Conservation (phyloP, 2,113 vertebrate species). For the Canis aureus region DNA sequence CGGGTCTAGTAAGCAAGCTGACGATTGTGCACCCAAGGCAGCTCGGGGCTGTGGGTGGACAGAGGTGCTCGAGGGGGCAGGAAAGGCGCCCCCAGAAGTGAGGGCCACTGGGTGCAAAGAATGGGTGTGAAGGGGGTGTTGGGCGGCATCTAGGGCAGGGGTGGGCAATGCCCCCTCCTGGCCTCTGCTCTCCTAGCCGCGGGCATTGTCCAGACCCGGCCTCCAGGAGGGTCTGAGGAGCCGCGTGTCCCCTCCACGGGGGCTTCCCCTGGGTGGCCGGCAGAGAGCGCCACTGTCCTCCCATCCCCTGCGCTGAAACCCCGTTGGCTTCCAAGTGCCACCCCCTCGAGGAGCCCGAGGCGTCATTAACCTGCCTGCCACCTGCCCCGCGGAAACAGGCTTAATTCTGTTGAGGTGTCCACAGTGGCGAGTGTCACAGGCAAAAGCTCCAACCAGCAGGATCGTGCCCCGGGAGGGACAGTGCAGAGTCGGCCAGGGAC, state of each 20-base stretch:
- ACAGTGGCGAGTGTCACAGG: not conserved
- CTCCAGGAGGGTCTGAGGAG: not conserved
- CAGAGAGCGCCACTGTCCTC: not conserved
- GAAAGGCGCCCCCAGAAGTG: not conserved
- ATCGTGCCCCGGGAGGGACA: no score
- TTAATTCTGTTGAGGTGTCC: not conserved
- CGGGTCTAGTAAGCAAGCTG: accelerated
- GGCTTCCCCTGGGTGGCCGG: not conserved
- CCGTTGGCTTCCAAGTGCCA: not conserved
- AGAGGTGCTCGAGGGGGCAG: accelerated
- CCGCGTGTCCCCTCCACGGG: not conserved
- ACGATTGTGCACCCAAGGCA: not conserved
- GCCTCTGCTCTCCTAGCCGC: not conserved
- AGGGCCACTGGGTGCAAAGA: not conserved
- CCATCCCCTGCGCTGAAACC: not conserved
- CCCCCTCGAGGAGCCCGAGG: not conserved
- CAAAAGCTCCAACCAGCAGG: not conserved
- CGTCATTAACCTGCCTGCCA: not conserved
- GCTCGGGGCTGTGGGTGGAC: not conserved
- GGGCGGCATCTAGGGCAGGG: not conserved
- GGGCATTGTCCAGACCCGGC: no score
- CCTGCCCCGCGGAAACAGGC: not conserved
- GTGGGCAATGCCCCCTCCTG: not conserved
- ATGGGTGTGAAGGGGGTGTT: not conserved
- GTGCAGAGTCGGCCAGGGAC: not conserved